Percentiles rank a stretch among this genome's conserved stretches.
These are phyloP conservation scores for Choloepus didactylus DNA, from an alignment of 2,797 vertebrate genomes.

Conservation along the genomic window DNA sequence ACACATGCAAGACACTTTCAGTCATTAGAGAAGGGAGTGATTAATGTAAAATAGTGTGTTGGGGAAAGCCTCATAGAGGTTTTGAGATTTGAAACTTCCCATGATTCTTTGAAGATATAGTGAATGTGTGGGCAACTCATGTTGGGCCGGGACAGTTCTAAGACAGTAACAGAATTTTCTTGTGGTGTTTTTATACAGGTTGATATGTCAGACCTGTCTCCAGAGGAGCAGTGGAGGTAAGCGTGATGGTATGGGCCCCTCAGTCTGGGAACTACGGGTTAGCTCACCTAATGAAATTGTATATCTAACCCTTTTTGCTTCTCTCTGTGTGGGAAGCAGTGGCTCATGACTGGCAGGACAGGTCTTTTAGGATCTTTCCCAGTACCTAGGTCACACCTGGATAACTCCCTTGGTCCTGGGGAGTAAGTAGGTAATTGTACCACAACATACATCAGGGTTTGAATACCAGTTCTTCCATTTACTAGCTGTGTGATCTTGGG, in stretches of 20 bases:
- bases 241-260: constrained; percentile 76
- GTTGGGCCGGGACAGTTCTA: not conserved
- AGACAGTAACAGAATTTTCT: not conserved
- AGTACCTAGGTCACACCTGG: constrained; percentile 48
- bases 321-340: constrained; percentile 19
- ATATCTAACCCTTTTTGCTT: not conserved
- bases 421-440: constrained; percentile 35
- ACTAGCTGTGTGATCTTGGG: not conserved
- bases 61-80: not conserved
- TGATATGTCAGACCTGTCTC: constrained; percentile 95
- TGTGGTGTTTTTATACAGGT: constrained; percentile 87
- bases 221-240: constrained; percentile 98
- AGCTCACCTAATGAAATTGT: constrained; percentile 17
- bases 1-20: not conserved
- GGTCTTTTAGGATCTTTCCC: constrained; percentile 41
- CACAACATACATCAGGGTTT: constrained; percentile 5
- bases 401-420: not conserved
- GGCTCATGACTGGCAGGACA: not conserved
- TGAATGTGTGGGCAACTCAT: constrained; percentile 47
- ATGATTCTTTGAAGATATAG: constrained; percentile 44
- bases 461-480: constrained; percentile 60
- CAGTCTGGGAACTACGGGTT: constrained; percentile 27
- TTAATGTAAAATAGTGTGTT: not conserved
- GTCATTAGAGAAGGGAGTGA: constrained; percentile 4
- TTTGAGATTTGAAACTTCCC: not conserved